Evolutionary conservation across 2,113 vertebrate species (phyloP).

Genomic region (Dolichotis patagonum): DNA sequence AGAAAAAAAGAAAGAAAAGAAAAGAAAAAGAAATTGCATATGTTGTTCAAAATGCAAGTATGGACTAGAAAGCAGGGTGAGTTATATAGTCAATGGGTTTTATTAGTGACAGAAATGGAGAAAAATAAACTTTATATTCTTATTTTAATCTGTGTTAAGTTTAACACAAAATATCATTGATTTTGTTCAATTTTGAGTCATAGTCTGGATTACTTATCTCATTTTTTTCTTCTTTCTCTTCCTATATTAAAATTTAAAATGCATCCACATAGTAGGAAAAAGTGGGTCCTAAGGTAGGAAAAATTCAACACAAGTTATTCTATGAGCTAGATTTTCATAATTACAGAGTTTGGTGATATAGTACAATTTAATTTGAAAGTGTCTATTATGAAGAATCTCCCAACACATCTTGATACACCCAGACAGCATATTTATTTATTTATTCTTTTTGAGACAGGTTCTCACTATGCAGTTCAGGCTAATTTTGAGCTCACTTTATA

Average conservation of each 20-base stretch:
- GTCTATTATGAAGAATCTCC: slow-evolving; percentile 82
- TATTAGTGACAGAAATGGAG: slow-evolving; percentile 6
- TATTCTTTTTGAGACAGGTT: no score
- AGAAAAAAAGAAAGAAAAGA: no score
- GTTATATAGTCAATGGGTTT: neutral
- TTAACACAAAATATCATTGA: neutral
- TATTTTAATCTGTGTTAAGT: neutral
- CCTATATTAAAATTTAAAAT: slow-evolving; percentile 89
- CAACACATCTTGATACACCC: slow-evolving; percentile 83
- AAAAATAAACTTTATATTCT: neutral
- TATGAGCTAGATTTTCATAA: slow-evolving; percentile 78
- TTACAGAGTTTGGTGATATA: slow-evolving; percentile 77
- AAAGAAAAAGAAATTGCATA: neutral
- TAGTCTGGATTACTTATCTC: slow-evolving; percentile 98
- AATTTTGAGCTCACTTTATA: no score
- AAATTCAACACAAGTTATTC: slow-evolving; percentile 77
- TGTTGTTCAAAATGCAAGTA: slow-evolving; percentile 17
- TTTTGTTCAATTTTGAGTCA: slow-evolving; percentile 93
- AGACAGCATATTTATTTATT: slow-evolving; percentile 62
- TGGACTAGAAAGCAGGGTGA: neutral
- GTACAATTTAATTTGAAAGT: slow-evolving; percentile 80
- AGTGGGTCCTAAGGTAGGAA: slow-evolving; percentile 72
- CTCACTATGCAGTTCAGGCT: no score
- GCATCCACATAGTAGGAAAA: slow-evolving; percentile 81
- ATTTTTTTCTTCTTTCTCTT: slow-evolving; percentile 98